These are phyloP conservation scores for Macquaria ambigua DNA, from an alignment of 2,113 vertebrate genomes.

Conservation along the genomic window DNA sequence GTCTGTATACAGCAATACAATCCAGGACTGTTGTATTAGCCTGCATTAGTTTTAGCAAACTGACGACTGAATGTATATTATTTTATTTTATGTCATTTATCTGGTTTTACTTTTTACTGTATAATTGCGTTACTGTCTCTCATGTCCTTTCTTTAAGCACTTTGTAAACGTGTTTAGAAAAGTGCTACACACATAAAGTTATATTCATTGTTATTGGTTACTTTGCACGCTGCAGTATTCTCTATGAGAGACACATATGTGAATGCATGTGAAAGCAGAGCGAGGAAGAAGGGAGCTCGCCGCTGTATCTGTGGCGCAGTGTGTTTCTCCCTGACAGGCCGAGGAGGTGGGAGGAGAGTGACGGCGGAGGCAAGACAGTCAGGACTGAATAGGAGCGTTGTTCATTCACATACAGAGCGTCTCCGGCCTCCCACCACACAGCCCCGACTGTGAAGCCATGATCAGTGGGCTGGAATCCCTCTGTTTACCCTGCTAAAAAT, in stretches of 20 bases:
- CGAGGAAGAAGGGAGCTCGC: neutral
- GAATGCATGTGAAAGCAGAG: constrained; percentile 23
- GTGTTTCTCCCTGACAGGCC: constrained; percentile 32
- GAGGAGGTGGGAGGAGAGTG: neutral
- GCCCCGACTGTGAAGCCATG: constrained; percentile 43
- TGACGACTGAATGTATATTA: neutral
- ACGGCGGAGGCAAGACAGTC: constrained; percentile 16
- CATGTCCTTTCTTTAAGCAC: no score
- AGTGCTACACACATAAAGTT: neutral
- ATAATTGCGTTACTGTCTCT: neutral
- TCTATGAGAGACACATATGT: constrained; percentile 7
- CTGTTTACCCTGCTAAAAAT: constrained; percentile 83
- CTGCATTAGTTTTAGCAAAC: no score
- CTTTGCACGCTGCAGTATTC: neutral
- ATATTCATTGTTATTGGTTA: neutral
- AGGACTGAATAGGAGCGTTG: neutral
- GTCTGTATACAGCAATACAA: no score
- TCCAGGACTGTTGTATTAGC: no score
- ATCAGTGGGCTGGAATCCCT: constrained; percentile 78
- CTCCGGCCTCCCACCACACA: constrained; percentile 39
- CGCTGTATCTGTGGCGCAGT: constrained; percentile 36
- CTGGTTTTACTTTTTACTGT: neutral
- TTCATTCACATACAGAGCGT: constrained; percentile 49
- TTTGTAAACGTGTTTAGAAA: neutral
- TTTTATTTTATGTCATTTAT: neutral